These are phyloP conservation scores for Psammodynastes pulverulentus DNA, from an alignment of 2,113 vertebrate species.

Conservation along the genomic window DNA sequence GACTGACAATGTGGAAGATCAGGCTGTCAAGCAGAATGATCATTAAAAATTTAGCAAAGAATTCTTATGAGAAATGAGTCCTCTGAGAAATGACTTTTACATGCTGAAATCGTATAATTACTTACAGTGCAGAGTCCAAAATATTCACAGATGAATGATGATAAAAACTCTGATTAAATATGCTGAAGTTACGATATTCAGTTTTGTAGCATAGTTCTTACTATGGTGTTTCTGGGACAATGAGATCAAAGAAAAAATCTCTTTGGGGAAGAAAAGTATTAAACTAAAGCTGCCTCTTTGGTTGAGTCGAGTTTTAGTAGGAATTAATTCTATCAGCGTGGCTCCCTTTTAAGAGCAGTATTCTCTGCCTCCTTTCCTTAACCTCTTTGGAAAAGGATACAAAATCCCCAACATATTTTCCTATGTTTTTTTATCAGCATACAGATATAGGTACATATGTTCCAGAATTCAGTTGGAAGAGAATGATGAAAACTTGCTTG, in stretches of 20 bases:
- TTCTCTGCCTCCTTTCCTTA: background rate
- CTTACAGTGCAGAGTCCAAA: constrained; percentile 24
- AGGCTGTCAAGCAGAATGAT: constrained; percentile 18
- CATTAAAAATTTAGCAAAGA: constrained; percentile 14
- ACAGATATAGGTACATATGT: background rate
- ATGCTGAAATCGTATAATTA: constrained; percentile 12
- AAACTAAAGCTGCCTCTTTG: background rate
- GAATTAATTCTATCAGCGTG: background rate
- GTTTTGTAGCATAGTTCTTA: background rate
- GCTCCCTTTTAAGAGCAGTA: background rate
- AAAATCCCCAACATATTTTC: background rate
- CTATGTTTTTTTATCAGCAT: background rate
- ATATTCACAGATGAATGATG: constrained; percentile 11
- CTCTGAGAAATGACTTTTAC: constrained; percentile 9
- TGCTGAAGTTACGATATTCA: constrained; percentile 5
- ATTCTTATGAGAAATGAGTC: constrained; percentile 6
- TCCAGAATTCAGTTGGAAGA: background rate
- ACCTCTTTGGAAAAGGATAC: background rate
- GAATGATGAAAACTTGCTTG: background rate
- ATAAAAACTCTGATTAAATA: constrained; percentile 4
- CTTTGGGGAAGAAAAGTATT: background rate
- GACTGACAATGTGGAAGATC: background rate
- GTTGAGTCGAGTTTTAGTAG: background rate
- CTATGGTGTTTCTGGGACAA: background rate
- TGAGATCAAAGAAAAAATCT: background rate